Evolutionary conservation across 1,140 invertebrate genomes (phyloP), one percentile per base, ranked within the genome.

Genomic region (Pseudomyrmex concolor): DNA sequence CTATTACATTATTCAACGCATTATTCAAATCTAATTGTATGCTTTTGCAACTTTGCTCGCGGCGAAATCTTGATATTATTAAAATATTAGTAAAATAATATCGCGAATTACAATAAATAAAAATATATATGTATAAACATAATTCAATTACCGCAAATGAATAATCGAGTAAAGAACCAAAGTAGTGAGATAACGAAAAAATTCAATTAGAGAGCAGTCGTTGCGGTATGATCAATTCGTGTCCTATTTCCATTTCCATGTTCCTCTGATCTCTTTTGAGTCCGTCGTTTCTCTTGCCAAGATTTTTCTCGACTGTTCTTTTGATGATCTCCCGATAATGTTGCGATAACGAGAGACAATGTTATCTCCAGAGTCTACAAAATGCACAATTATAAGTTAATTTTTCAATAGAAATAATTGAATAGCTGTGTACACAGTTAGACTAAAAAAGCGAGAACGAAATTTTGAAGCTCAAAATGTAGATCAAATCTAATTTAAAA

Each of bases 331-430:
- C 50, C 78, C 72, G 85, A 86, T 87, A 86, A 86, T 77, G 67
- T 87, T 86, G 83, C 84, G 86, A 87, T 87, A 87, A 86, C 85
- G 86, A 87, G 86, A 87, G 85, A 86, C 86, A 83, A 78, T 86
- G 67, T 67, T 73, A 22, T 63, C 10, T 1, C 50, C 12, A 45
- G 43, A 54, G 64, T 54, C 60, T 43, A 2, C 3, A 77, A 12
- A 66, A 67, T 17, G 45, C 19, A 7, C 25, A 62, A 25, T 48
- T 34, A 45, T 22, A 59, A 22, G 48, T 48, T 34, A 15, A 74
- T 2, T 34, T 74, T 12, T 48, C 1, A 63, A 34, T 74, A 10
- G 25, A 74, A 74, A 48, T 62, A 17, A 8, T 12, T 25, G 34
- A 71, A 43, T 57, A 19, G 25, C 3, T 17, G 12, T n/a, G 63